These are phyloP conservation scores for Chamaetylas fuelleborni DNA, from an alignment of 2,113 vertebrate species.

Conservation along the genomic window DNA sequence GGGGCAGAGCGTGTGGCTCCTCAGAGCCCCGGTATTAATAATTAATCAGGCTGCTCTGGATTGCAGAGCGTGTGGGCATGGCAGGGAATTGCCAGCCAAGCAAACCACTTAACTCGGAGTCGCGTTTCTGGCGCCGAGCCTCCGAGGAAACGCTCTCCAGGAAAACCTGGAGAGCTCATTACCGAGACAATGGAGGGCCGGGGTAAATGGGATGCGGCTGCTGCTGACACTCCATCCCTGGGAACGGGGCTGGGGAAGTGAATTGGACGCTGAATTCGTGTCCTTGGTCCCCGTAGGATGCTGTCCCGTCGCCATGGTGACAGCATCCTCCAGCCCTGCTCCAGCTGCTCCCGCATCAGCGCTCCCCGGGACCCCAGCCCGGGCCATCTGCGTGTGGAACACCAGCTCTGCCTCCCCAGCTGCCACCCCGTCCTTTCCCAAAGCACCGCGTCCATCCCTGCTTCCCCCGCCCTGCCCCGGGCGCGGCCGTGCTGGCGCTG, in stretches of 20 bases:
- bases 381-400: neutral
- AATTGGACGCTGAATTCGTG: neutral
- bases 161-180: conserved; percentile 59
- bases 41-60: neutral
- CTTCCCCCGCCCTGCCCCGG: neutral
- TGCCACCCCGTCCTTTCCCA: neutral
- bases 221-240: conserved; percentile 35
- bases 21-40: neutral
- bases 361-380: neutral
- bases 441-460: neutral
- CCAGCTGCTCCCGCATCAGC: neutral
- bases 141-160: conserved; percentile 35
- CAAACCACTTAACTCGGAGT: conserved; percentile 14
- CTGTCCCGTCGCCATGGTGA: conserved; percentile 54
- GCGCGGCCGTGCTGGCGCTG: neutral
- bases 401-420: neutral
- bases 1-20: neutral
- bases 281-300: neutral
- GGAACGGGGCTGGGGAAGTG: neutral
- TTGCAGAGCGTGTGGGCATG: neutral
- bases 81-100: neutral
- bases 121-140: conserved; percentile 43
- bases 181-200: conserved; percentile 39
- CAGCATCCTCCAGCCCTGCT: neutral
- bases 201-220: conserved; percentile 52